These are phyloP conservation scores for Ypsolopha sequella DNA, from an alignment of 2,888 invertebrate genomes.

Conservation along the genomic window DNA sequence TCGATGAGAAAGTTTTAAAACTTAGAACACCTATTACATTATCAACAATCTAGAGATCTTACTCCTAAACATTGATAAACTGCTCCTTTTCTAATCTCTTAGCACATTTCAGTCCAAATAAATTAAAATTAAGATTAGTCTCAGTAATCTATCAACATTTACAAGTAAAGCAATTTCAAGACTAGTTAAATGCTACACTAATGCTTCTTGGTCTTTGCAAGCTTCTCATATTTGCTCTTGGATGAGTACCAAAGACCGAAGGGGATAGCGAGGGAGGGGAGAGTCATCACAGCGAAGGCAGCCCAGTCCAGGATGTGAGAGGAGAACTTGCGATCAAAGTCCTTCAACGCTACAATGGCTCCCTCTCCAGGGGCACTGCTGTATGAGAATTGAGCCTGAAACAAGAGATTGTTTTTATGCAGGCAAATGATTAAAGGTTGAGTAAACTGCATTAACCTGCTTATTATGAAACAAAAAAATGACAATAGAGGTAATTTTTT, in stretches of 20 bases:
- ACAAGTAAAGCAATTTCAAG: neutral
- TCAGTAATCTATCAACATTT: neutral
- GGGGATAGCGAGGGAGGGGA: conserved; percentile 95
- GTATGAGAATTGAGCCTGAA: conserved; percentile 77
- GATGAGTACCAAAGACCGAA: conserved; percentile 95
- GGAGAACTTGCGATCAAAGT: conserved; percentile 96
- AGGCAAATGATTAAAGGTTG: too few species aligned
- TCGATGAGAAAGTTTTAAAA: too few species aligned
- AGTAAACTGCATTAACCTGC: too few species aligned
- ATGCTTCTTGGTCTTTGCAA: conserved; percentile 78
- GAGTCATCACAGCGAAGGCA: conserved; percentile 96
- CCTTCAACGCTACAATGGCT: conserved; percentile 89
- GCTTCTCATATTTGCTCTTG: conserved; percentile 92
- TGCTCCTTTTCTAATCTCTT: neutral
- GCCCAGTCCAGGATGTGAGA: conserved; percentile 98
- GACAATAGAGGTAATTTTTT: too few species aligned
- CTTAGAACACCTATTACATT: too few species aligned
- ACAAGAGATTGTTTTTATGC: too few species aligned
- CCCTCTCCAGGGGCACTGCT: conserved; percentile 97
- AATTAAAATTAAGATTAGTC: neutral
- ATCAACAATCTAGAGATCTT: too few species aligned
- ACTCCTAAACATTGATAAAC: neutral
- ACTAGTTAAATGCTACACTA: neutral
- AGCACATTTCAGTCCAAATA: neutral
- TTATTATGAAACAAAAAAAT: too few species aligned